Conservation (phyloP, 2,797 vertebrate genomes). For the Limosa lapponica region DNA sequence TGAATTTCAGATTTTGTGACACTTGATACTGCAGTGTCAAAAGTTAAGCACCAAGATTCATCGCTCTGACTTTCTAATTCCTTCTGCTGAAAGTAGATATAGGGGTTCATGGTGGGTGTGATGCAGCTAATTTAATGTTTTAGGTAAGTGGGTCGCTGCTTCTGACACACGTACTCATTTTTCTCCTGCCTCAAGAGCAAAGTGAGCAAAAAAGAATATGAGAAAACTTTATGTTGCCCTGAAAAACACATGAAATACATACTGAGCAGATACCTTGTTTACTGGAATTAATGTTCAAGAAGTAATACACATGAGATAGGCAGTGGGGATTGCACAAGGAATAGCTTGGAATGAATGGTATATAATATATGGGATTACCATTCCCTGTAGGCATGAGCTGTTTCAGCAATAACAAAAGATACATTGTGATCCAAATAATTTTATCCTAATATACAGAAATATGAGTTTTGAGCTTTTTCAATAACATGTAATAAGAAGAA, state of each 20-base stretch:
- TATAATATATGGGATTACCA: neutral
- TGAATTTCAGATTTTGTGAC: constrained; percentile 24
- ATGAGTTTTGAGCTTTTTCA: neutral
- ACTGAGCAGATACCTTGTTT: neutral
- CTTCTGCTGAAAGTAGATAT: neutral
- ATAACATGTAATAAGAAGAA: neutral
- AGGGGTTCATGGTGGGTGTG: neutral
- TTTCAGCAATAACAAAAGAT: neutral
- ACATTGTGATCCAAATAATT: neutral
- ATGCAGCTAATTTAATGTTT: neutral
- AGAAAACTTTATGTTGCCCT: neutral
- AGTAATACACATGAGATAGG: neutral
- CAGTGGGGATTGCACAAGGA: neutral
- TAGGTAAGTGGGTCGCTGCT: neutral
- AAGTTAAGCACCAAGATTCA: constrained; percentile 8
- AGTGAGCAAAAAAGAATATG: neutral
- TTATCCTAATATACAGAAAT: neutral
- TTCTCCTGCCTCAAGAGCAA: neutral
- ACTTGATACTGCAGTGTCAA: neutral
- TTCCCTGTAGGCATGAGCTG: neutral
- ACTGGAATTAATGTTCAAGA: neutral
- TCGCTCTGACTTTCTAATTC: neutral
- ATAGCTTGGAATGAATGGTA: neutral
- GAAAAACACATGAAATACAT: neutral
- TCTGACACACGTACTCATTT: neutral